Evolutionary conservation across 2,797 vertebrate genomes (phyloP), one percentile per base, ranked within the genome.

Genomic region (Phyllotis vaccarum): DNA sequence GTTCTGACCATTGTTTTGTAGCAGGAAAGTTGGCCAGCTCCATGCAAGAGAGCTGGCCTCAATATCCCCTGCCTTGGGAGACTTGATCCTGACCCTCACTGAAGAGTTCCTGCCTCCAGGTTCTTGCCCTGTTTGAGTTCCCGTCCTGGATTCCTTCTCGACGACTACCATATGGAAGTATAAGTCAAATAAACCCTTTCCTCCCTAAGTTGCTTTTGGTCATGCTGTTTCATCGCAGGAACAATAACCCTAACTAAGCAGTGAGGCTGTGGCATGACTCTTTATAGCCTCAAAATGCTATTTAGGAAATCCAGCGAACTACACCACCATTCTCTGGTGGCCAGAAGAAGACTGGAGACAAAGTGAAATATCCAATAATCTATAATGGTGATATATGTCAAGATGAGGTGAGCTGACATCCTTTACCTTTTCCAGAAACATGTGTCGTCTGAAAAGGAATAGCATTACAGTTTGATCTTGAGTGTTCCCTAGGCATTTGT

Each of bases 391-490:
- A 17, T 29, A 2, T 46, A 6, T 29, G 21, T 13, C 3, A 89
- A 70, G 46, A 68, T 86, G 43, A 31, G 31, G 27, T 86, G 37
- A 6, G 1, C 22, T 56, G 3, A 40, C 24, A 75, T 79, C 16
- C 37, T 79, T 74, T n/a, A 86, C 2, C n/a, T 93, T 49, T 89
- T 91, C 27, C 43, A 95, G 68, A 89, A 62, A 85, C 6, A n/a
- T 10, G 3, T 24, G 12, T 70, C 34, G 29, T 54, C 14, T 70
- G 29, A 72, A 31, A 54, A 86, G 34, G 9, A 8, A 1, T 37
- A 86, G 60, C 60, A 66, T 43, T n/a, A 4, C 31, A 66, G 24
- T 54, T 70, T 70, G n/a, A 17, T 54, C 46, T 17, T 37, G 14
- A 70, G 13, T 29, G 27, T 83, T 79, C 49, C 43, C 14, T 22